Conservation (phyloP, 1,140 invertebrate genomes). For the Galendromus occidentalis region DNA sequence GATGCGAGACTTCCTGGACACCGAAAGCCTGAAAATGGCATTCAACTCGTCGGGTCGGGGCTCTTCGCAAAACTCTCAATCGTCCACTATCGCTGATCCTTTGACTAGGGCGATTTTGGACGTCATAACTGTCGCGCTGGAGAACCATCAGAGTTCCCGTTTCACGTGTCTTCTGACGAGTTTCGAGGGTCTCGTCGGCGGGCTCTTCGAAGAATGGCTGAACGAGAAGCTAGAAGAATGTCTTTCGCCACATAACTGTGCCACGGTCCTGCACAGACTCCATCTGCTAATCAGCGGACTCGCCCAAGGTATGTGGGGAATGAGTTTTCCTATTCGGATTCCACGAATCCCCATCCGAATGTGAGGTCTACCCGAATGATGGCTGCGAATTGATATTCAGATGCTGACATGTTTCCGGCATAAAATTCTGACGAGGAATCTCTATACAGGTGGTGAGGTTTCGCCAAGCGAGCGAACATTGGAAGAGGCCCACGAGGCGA, state of each 20-base stretch:
- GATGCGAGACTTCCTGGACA: neutral
- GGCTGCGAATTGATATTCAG: too few species aligned
- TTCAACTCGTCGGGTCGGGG: too few species aligned
- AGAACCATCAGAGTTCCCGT: neutral
- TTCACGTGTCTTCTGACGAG: neutral
- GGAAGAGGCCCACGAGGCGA: neutral
- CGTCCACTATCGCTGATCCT: neutral
- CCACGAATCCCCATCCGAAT: too few species aligned
- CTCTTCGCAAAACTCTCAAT: too few species aligned
- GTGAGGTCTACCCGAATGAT: too few species aligned
- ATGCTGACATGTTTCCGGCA: too few species aligned
- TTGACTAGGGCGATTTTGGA: neutral
- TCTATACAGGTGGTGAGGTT: neutral
- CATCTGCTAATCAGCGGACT: neutral
- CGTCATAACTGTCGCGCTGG: neutral
- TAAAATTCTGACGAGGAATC: too few species aligned
- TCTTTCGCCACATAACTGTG: neutral
- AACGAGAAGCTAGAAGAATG: neutral
- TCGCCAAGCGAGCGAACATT: neutral
- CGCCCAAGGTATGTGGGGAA: neutral
- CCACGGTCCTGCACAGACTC: neutral
- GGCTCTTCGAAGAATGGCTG: neutral
- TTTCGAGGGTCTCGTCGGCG: neutral
- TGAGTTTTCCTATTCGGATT: too few species aligned
- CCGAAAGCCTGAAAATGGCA: neutral